Evolutionary conservation across 2,888 invertebrate species (phyloP).

Genomic region (Drosophila barbarae): DNA sequence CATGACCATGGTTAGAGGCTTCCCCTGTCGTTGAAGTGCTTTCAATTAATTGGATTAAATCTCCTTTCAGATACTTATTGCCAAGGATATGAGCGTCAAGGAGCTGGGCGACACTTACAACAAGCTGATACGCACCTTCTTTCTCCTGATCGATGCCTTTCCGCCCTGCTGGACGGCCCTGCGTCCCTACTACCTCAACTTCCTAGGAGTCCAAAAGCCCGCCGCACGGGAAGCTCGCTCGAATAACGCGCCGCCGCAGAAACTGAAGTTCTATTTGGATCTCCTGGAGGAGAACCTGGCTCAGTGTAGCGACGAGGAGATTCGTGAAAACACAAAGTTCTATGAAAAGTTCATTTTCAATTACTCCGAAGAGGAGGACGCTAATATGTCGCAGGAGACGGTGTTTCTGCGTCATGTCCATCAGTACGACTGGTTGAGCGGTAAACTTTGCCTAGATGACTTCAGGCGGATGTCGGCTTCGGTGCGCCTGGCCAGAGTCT

Average conservation of each 20-base stretch:
- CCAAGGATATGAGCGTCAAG: constrained; percentile 42
- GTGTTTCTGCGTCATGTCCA: constrained; percentile 50
- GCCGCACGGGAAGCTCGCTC: constrained; percentile 7
- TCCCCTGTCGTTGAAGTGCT: background rate
- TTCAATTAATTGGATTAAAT: background rate
- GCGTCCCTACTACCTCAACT: constrained; percentile 68
- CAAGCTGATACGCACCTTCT: constrained; percentile 67
- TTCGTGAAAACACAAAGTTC: constrained; percentile 34
- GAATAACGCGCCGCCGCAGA: constrained; percentile 47
- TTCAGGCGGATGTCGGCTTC: constrained; percentile 51
- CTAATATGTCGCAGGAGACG: constrained; percentile 38
- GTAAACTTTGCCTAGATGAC: constrained; percentile 55
- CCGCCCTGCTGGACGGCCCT: constrained; percentile 78
- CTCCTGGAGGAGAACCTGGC: constrained; percentile 62
- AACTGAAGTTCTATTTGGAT: constrained; percentile 54
- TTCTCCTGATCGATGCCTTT: constrained; percentile 71
- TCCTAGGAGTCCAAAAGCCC: constrained; percentile 57
- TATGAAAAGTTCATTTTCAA: constrained; percentile 37
- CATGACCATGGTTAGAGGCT: constrained; percentile 70
- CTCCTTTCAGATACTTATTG: constrained; percentile 44
- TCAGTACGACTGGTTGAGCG: constrained; percentile 75
- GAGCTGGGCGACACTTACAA: constrained; percentile 50
- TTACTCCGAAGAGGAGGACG: constrained; percentile 41
- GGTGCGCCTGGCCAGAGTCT: constrained; percentile 81
- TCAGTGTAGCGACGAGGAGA: constrained; percentile 51